Percentiles rank a stretch among this genome's conserved stretches.
phyloP scores from a whole-genome alignment of 1,140 invertebrate species.

The Caenorhabditis remanei region DNA sequence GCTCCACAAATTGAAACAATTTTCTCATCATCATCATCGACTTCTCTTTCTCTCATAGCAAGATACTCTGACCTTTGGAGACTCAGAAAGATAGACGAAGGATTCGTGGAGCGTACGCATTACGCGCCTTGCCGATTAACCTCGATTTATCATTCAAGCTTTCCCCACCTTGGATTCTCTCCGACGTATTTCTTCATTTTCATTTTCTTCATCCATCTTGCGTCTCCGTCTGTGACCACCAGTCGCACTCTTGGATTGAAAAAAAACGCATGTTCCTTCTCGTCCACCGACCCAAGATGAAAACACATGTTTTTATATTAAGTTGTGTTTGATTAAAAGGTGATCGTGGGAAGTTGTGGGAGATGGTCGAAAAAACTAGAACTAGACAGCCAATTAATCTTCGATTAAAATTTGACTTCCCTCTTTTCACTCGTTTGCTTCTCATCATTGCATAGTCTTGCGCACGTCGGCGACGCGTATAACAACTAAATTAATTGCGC shows the following conservation, averaged over 20 bases:
- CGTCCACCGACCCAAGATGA: neutral
- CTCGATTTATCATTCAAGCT: conserved; percentile 54
- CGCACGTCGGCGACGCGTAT: conserved; percentile 46
- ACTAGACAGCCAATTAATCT: conserved; percentile 30
- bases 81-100: conserved; percentile 9
- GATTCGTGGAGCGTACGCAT: conserved; percentile 12
- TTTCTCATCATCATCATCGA: conserved; percentile 45
- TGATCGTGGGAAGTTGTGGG: neutral
- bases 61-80: conserved; percentile 40
- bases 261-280: neutral
- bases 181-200: conserved; percentile 13
- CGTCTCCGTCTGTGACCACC: neutral
- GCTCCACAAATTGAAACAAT: conserved; percentile 54
- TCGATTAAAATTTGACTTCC: conserved; percentile 34
- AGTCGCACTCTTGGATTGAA: neutral
- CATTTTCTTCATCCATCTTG: neutral
- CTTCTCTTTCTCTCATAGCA: neutral
- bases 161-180: conserved; percentile 33
- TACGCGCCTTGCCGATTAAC: conserved; percentile 51
- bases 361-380: neutral
- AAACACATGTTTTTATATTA: neutral
- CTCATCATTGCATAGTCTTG: conserved; percentile 53
- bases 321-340: neutral
- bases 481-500: conserved; percentile 56
- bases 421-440: conserved; percentile 41